A percentile compares a stretch with the other conserved stretches of the same genome.
phyloP scores from a whole-genome alignment of 2,888 invertebrate genomes.

The Leistus spinibarbis region DNA sequence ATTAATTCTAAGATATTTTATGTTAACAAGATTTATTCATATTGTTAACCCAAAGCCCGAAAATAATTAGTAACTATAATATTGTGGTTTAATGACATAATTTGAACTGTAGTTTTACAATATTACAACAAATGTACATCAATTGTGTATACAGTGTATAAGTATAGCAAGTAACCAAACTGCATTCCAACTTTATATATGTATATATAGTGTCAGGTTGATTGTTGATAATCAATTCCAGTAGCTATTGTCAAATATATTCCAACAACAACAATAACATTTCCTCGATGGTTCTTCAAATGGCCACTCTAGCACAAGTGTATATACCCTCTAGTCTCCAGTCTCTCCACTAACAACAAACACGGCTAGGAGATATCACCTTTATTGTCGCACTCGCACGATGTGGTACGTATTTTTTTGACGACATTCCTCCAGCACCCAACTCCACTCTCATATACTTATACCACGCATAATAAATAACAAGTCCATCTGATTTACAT shows the following conservation, averaged over 20 bases:
- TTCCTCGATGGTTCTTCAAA: not conserved
- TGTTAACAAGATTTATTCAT: too few relatives aligned
- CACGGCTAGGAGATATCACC: not conserved
- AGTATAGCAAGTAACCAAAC: too few relatives aligned
- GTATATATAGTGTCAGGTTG: not conserved
- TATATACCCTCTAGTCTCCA: too few relatives aligned
- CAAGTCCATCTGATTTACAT: slow-evolving; percentile 21
- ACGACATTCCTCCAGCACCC: slow-evolving; percentile 3
- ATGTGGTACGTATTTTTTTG: not conserved
- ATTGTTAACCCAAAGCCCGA: too few relatives aligned
- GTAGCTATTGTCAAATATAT: slow-evolving; percentile 18
- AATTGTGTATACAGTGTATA: not conserved
- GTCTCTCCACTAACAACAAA: not conserved
- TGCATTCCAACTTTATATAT: not conserved
- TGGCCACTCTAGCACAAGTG: slow-evolving; percentile 5
- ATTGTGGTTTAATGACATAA: too few relatives aligned
- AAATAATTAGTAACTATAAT: too few relatives aligned
- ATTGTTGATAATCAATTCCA: slow-evolving; percentile 20
- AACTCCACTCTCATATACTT: not conserved
- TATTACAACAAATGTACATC: not conserved
- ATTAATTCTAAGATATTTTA: too few relatives aligned
- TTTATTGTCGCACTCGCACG: not conserved
- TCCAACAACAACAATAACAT: slow-evolving; percentile 22
- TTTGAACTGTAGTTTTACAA: not conserved
- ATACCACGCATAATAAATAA: not conserved